These are phyloP conservation scores for Magallana ariakensis DNA, from an alignment of 1,140 invertebrate species.

Conservation along the genomic window DNA sequence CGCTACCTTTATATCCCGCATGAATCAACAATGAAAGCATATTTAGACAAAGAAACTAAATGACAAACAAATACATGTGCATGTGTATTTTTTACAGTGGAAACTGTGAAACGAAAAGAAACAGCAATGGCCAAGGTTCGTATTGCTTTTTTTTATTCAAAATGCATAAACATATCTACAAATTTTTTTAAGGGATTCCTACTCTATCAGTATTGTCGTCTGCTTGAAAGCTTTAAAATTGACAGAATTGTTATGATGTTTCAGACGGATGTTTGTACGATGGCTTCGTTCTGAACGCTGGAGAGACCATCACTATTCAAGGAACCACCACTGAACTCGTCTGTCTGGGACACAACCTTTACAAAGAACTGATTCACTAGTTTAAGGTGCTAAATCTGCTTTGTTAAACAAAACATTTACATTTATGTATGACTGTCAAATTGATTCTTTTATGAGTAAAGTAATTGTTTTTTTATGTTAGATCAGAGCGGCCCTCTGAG, in stretches of 20 bases:
- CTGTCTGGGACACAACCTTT: conserved; percentile 55
- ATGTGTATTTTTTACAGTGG: background rate
- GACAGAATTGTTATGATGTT: background rate
- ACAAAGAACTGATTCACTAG: conserved; percentile 44
- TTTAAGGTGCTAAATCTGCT: background rate
- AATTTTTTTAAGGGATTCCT: background rate
- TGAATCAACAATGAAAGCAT: no score
- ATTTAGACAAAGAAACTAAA: background rate
- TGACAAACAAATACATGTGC: no score
- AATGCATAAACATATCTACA: no score
- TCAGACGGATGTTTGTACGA: conserved; percentile 59
- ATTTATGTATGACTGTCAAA: no score
- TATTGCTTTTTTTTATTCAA: background rate
- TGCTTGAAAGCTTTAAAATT: no score
- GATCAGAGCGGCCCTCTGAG: no score
- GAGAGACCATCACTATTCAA: conserved; percentile 48
- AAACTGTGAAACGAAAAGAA: conserved; percentile 38
- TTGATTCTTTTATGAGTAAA: no score
- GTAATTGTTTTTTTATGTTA: no score
- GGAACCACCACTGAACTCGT: conserved; percentile 35
- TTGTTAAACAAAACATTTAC: no score
- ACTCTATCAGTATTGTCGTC: no score
- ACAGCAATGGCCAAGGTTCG: conserved; percentile 50
- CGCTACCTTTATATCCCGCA: no score
- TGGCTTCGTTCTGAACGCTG: conserved; percentile 46